Base-by-base conservation (phyloP, 2,888 invertebrate species). In the Dilophus febrilis region DNA sequence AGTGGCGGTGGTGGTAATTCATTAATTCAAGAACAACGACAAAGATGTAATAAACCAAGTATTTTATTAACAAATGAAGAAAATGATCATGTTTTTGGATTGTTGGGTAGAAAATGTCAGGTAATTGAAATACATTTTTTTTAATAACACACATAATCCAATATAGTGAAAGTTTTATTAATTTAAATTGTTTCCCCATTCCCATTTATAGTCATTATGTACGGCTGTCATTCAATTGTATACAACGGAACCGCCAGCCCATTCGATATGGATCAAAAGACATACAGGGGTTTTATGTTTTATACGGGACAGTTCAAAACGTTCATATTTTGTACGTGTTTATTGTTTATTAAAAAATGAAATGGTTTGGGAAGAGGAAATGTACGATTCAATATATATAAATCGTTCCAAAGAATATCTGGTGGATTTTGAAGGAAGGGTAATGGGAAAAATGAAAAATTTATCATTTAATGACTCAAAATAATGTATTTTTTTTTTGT, bases 371-470 rank as follows among this genome's bases (percentile, higher is more conserved):
- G 91, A 94, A 60, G 94, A 95, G 55, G 92, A 94, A 63, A 71
- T 94, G 35, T 95, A 95, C 64, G 81, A 81, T 55, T 77, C 81
- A 53, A 85, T 95, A 62, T 78, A 83, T 48, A 88, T 94, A 59
- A 77, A 78, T 51, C 73, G 74, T 46, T 80, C 85, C 1, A 65
- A 77, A 44, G 67, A 78, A 3, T 90, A 79, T 61, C 75, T 95
- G 50, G 85, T 94, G 55, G 85, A 86, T 8, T 95, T 95, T 62
- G 92, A 94, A 65, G 91, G 88, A 44, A 85, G 88, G 66, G 86
- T 85, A 64, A 67, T 67, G 57, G n/a, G n/a, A n/a, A n/a, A n/a
- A n/a, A n/a, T n/a, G n/a, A n/a, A n/a, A n/a, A n/a, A n/a, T n/a
- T n/a, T n/a, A n/a, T n/a, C n/a, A n/a, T n/a, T n/a, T n/a, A n/a